Percentiles rank a stretch among this genome's conserved stretches.
Evolutionary conservation across 2,888 invertebrate species (phyloP).

Genomic region (Drosophila kambysellisi): DNA sequence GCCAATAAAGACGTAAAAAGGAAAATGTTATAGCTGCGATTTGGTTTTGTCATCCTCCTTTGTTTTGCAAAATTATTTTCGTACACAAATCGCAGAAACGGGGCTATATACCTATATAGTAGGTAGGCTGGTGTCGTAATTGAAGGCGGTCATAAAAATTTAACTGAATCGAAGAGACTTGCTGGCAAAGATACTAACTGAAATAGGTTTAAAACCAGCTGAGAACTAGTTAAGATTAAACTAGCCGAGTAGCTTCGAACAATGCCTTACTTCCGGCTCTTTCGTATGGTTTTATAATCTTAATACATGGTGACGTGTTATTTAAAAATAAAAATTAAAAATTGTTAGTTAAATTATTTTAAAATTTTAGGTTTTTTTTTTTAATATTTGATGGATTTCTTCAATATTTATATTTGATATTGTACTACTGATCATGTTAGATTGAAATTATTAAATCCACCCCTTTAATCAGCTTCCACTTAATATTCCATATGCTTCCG

Average conservation of each 20-base stretch:
- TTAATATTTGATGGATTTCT: background rate
- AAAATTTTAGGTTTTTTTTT: background rate
- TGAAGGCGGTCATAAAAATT: slow-evolving; percentile 42
- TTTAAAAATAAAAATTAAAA: background rate
- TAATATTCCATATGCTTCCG: background rate
- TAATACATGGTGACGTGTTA: background rate
- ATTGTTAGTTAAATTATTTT: background rate
- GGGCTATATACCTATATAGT: slow-evolving; percentile 32
- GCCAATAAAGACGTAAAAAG: slow-evolving; percentile 72
- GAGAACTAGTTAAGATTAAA: background rate
- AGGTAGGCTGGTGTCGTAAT: slow-evolving; percentile 29
- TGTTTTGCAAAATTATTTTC: slow-evolving; percentile 66
- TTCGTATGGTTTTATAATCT: background rate
- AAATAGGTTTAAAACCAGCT: background rate
- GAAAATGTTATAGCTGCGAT: slow-evolving; percentile 40
- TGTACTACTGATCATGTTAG: background rate
- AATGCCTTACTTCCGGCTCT: background rate
- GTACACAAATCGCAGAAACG: slow-evolving; percentile 63
- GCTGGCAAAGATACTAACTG: background rate
- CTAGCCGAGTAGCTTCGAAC: background rate
- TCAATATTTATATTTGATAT: background rate
- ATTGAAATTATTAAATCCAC: background rate
- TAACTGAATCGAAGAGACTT: background rate
- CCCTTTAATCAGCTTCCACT: background rate
- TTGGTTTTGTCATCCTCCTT: slow-evolving; percentile 52